Base-by-base conservation (phyloP, 1,140 invertebrate species). In the Aphis gossypii region DNA sequence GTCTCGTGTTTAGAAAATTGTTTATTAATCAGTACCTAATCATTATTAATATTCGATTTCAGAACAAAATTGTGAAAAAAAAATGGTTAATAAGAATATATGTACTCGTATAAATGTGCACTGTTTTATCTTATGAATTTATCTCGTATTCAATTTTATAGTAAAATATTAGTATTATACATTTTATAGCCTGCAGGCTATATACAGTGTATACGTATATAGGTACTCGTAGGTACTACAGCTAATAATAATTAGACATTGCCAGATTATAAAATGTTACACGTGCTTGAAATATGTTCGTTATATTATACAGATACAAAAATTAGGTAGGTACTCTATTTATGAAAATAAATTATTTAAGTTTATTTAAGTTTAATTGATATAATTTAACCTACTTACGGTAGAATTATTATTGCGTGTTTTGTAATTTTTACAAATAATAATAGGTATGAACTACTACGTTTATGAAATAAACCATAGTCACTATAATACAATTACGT, bases 301-400 rank as follows among this genome's bases (percentile, higher is more conserved):
- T 30, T 30, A n/a, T n/a, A 76, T 76, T 76, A n/a, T 76, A 18
- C 48, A 51, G 48, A 9, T n/a, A 35, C 4, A n/a, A 76, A n/a
- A n/a, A 4, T 11, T 14, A 76, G 14, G 60, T n/a, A 68, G 30
- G 56, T 35, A n/a, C n/a, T 76, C 30, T n/a, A 18, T 76, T 76
- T 76, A 76, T 76, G 60, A 35, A 76, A 76, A 76, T 76, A 30
- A 76, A n/a, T 76, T 76, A 76, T 76, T 76, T n/a, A 76, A 76
- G 30, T n/a, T 76, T 76, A 76, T 76, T 76, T 20, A 14, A 14
- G n/a, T 68, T 18, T 6, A 35, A 76, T 76, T 7, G 30, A 76
- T 76, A 76, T 76, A 18, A 76, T 76, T 76, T n/a, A 76, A 76
- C 60, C 60, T 76, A 76, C 60, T 76, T 35, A 76, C 14, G 3